These are phyloP conservation scores for Crossocerus cetratus DNA, from an alignment of 2,888 invertebrate species.

Conservation along the genomic window DNA sequence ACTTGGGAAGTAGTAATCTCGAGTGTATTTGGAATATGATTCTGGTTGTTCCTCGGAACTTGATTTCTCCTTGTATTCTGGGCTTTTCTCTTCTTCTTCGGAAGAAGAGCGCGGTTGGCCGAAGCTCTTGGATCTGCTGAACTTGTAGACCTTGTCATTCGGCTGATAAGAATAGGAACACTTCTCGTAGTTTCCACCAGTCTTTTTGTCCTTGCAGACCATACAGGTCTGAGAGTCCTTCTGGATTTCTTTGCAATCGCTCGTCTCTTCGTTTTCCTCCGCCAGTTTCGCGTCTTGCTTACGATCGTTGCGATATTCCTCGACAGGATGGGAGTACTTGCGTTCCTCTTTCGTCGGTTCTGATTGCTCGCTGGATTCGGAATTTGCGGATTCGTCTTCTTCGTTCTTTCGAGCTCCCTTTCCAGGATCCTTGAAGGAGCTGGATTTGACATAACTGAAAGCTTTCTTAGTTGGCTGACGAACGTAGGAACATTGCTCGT, in stretches of 20 bases:
- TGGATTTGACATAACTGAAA: conserved; percentile 62
- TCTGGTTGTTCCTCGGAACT: background rate
- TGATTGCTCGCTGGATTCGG: conserved; percentile 2
- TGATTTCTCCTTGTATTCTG: background rate
- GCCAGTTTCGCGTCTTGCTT: conserved; percentile 3
- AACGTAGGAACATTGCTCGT: conserved; percentile 90
- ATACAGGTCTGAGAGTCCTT: conserved; percentile 78
- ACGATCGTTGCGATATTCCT: background rate
- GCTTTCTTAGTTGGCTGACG: conserved; percentile 84
- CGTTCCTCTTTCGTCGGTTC: conserved; percentile 5
- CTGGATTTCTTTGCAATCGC: conserved; percentile 60
- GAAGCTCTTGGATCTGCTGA: conserved; percentile 67
- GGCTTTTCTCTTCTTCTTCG: conserved; percentile 13
- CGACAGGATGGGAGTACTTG: background rate
- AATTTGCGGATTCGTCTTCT: background rate
- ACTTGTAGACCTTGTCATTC: conserved; percentile 70
- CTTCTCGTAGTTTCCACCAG: conserved; percentile 79
- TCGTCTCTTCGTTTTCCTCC: conserved; percentile 4
- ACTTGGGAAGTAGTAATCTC: conserved; percentile 34
- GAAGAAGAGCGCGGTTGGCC: conserved; percentile 43
- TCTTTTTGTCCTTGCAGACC: conserved; percentile 79
- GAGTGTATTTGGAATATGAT: conserved; percentile 24
- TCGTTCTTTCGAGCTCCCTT: background rate
- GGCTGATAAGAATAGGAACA: conserved; percentile 80
- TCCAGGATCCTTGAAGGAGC: conserved; percentile 76